phyloP scores from a whole-genome alignment of 2,113 vertebrate species.

The Laticauda laticaudata region DNA sequence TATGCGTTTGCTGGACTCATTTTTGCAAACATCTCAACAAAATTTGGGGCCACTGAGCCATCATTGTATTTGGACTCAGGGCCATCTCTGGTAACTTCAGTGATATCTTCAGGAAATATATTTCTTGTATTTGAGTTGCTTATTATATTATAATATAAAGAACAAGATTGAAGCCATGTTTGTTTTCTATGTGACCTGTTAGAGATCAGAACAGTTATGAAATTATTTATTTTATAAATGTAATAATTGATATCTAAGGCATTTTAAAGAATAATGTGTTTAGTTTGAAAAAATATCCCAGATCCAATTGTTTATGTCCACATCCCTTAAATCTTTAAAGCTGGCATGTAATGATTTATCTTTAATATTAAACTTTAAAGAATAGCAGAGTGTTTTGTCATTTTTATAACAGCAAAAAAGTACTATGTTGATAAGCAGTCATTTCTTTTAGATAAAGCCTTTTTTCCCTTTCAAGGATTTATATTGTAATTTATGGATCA shows the following conservation, averaged over 20 bases:
- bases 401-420: background rate
- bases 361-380: background rate
- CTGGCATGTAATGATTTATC: background rate
- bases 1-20: too few species aligned
- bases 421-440: background rate
- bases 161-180: too few species aligned
- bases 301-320: background rate
- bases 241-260: background rate
- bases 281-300: background rate
- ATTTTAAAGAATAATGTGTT: background rate
- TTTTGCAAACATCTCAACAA: too few species aligned
- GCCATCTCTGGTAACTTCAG: too few species aligned
- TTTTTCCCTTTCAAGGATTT: background rate
- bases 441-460: background rate
- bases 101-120: too few species aligned
- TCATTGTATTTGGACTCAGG: too few species aligned
- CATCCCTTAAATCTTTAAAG: background rate
- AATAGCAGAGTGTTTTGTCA: background rate
- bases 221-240: background rate
- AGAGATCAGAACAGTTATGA: too few species aligned
- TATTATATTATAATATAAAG: too few species aligned
- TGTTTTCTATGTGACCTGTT: too few species aligned
- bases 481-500: slow-evolving; percentile 15
- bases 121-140: too few species aligned
- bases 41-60: too few species aligned